Percentiles rank a stretch among this genome's conserved stretches.
Conservation (phyloP, 2,797 vertebrate species). For the Siniperca undulata region DNA sequence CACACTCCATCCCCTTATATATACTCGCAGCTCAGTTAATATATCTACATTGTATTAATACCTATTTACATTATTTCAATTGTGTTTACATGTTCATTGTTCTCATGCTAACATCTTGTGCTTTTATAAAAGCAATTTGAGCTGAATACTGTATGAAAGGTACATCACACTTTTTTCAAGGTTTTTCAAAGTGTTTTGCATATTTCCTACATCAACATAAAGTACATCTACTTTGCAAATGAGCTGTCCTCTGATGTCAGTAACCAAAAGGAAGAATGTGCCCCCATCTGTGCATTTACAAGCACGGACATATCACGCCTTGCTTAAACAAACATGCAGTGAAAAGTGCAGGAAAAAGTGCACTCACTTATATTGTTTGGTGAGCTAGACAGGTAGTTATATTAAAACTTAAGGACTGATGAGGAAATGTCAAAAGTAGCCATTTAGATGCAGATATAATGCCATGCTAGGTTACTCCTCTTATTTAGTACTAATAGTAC, state of each 20-base stretch:
- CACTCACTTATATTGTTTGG: background rate
- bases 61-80: background rate
- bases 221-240: background rate
- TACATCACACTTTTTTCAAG: too few relatives aligned
- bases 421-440: background rate
- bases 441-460: background rate
- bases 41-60: background rate
- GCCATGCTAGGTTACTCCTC: background rate
- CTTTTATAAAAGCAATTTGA: too few relatives aligned
- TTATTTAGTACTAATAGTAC: background rate
- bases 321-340: background rate
- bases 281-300: too few relatives aligned
- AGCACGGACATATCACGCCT: background rate
- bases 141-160: too few relatives aligned
- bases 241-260: background rate
- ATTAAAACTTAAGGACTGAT: too few relatives aligned
- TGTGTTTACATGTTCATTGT: background rate
- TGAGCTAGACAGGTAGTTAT: background rate
- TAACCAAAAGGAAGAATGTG: background rate
- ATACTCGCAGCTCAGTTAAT: background rate
- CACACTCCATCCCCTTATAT: background rate
- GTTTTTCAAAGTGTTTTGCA: too few relatives aligned
- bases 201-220: background rate
- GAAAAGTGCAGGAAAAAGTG: too few relatives aligned
- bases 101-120: background rate